phyloP scores from a whole-genome alignment of 2,888 invertebrate species.

The Octonoba sinensis region DNA sequence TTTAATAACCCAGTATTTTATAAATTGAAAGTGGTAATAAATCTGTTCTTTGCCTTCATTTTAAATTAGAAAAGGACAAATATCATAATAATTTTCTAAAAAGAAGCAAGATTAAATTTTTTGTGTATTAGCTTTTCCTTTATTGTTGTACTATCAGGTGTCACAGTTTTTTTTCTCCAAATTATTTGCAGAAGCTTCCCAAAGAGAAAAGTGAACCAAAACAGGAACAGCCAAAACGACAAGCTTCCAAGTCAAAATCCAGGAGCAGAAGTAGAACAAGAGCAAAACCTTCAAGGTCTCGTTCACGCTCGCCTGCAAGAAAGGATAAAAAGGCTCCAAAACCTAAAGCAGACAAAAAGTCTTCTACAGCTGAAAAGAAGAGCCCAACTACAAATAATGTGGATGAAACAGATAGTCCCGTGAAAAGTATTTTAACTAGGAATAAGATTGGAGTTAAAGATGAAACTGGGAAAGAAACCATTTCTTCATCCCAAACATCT shows the following conservation, averaged over 20 bases:
- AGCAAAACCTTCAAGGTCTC: constrained; percentile 13
- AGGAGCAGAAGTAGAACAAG: constrained; percentile 37
- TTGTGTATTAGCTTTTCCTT: too few species aligned
- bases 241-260: constrained; percentile 1
- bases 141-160: too few species aligned
- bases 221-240: constrained; percentile 1
- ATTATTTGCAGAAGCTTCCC: too few species aligned
- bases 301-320: constrained; percentile 23
- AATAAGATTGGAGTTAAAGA: constrained; percentile 17
- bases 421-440: constrained; percentile 23
- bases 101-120: too few species aligned
- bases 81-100: too few species aligned
- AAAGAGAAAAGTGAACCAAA: constrained; percentile 8
- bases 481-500: neutral
- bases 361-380: neutral
- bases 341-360: constrained; percentile 18
- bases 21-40: too few species aligned
- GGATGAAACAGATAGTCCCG: constrained; percentile 19
- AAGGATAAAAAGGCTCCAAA: constrained; percentile 22
- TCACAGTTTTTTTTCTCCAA: too few species aligned
- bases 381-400: constrained; percentile 6
- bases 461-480: neutral
- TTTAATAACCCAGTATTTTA: too few species aligned
- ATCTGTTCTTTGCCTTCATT: too few species aligned
- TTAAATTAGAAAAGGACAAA: too few species aligned